These are phyloP conservation scores for Asobara japonica DNA, from an alignment of 1,140 invertebrate genomes.

Conservation along the genomic window DNA sequence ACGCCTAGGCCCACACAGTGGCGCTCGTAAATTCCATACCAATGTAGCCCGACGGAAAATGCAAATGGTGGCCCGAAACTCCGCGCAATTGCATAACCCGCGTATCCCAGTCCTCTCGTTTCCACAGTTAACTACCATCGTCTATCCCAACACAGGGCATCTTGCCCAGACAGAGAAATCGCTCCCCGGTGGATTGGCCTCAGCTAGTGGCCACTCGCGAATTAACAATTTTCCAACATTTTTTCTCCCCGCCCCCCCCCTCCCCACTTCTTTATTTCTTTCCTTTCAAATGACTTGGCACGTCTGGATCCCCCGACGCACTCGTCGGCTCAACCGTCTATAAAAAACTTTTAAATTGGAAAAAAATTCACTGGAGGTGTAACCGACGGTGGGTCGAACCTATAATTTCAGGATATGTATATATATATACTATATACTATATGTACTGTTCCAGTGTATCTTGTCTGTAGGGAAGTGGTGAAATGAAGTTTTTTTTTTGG, in stretches of 20 bases:
- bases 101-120: slow-evolving; percentile 1
- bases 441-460: too few species aligned
- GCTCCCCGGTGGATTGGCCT: slow-evolving; percentile 34
- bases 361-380: too few species aligned
- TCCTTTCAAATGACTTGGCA: not conserved
- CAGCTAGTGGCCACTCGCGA: not conserved
- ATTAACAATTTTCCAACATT: slow-evolving; percentile 29
- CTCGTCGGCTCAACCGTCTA: not conserved
- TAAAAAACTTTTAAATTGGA: not conserved
- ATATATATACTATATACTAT: too few species aligned
- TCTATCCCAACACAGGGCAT: slow-evolving; percentile 8
- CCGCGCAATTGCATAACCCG: not conserved
- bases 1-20: slow-evolving; percentile 14
- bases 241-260: slow-evolving; percentile 25
- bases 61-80: slow-evolving; percentile 37
- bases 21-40: slow-evolving; percentile 44
- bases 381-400: too few species aligned
- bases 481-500: too few species aligned
- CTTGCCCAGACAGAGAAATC: slow-evolving; percentile 34
- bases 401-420: too few species aligned
- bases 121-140: slow-evolving; percentile 5
- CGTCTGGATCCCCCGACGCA: not conserved
- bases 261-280: not conserved
- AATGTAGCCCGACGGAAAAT: slow-evolving; percentile 39
- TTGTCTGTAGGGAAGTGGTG: too few species aligned